Percentiles rank a stretch among this genome's conserved stretches.
Conservation (phyloP, 2,888 invertebrate genomes). For the Tenthredo livida region DNA sequence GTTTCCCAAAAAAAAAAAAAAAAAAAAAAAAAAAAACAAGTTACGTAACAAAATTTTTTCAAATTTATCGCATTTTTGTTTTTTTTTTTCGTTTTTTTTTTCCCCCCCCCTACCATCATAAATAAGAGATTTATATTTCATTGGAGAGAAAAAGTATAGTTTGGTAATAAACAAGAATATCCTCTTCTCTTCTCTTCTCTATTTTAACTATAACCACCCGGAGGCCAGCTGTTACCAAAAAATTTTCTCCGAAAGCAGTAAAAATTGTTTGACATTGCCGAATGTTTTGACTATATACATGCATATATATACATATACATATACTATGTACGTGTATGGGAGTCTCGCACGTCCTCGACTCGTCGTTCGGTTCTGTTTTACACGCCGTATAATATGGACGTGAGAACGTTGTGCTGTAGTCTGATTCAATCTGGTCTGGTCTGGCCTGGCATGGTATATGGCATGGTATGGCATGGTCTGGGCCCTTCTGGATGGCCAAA, state of each 20-base stretch:
- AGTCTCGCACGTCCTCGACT: not conserved
- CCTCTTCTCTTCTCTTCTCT: too few species aligned
- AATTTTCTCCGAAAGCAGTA: conserved; percentile 29
- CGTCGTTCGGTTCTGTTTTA: not conserved
- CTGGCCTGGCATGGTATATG: not conserved
- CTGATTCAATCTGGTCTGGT: conserved; percentile 2
- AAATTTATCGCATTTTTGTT: too few species aligned
- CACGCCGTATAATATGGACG: conserved; percentile 9
- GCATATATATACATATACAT: not conserved
- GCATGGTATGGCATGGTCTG: not conserved
- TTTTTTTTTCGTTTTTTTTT: too few species aligned
- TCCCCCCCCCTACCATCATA: too few species aligned
- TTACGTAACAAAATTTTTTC: too few species aligned
- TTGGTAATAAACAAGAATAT: too few species aligned
- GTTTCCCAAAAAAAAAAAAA: too few species aligned
- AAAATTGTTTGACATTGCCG: conserved; percentile 25
- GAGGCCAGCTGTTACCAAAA: conserved; percentile 24
- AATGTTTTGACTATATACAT: not conserved
- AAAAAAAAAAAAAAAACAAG: too few species aligned
- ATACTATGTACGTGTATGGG: not conserved
- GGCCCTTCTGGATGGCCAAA: conserved; percentile 21
- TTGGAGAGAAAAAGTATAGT: too few species aligned
- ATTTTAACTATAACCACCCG: not conserved
- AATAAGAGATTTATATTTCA: too few species aligned
- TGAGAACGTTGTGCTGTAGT: conserved; percentile 2